Percentiles rank a stretch among this genome's conserved stretches.
Conservation (phyloP, 1,140 invertebrate genomes). For the Lepidostoma basale region DNA sequence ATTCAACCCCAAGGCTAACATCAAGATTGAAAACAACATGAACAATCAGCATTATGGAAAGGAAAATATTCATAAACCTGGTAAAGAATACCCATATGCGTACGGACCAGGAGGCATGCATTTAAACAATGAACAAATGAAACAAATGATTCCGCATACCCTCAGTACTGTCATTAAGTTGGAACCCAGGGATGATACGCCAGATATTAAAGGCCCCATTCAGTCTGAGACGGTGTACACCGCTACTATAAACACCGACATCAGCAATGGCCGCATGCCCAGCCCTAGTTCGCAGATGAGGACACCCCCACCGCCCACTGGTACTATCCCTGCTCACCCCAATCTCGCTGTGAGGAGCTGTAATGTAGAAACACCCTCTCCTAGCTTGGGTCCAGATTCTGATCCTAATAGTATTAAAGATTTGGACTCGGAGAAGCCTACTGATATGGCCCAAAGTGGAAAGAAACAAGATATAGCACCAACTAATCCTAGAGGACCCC, state of each 20-base stretch:
- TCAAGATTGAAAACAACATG: conserved; percentile 25
- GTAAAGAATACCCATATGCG: conserved; percentile 32
- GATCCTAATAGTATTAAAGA: conserved; percentile 33
- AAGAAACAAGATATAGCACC: conserved; percentile 20
- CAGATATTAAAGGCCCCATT: conserved; percentile 61
- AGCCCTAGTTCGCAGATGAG: conserved; percentile 16
- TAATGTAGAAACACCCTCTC: conserved; percentile 30
- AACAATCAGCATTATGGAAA: conserved; percentile 18
- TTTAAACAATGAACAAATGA: conserved; percentile 49
- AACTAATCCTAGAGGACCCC: conserved; percentile 47
- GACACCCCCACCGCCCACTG: conserved; percentile 31
- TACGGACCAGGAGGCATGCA: conserved; percentile 51
- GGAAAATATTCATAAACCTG: conserved; percentile 25
- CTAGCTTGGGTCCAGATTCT: conserved; percentile 24
- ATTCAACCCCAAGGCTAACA: conserved; percentile 25
- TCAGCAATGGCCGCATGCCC: not conserved
- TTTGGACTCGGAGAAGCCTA: conserved; percentile 15
- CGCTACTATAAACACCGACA: conserved; percentile 54
- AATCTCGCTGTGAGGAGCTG: conserved; percentile 13
- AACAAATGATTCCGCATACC: conserved; percentile 57
- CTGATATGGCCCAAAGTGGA: not conserved
- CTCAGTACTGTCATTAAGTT: conserved; percentile 63
- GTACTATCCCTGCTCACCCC: conserved; percentile 10
- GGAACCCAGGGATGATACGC: conserved; percentile 64
- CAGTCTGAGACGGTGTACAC: conserved; percentile 56